phyloP scores from a whole-genome alignment of 2,113 vertebrate species.

The Pomatorhinus ruficollis region DNA sequence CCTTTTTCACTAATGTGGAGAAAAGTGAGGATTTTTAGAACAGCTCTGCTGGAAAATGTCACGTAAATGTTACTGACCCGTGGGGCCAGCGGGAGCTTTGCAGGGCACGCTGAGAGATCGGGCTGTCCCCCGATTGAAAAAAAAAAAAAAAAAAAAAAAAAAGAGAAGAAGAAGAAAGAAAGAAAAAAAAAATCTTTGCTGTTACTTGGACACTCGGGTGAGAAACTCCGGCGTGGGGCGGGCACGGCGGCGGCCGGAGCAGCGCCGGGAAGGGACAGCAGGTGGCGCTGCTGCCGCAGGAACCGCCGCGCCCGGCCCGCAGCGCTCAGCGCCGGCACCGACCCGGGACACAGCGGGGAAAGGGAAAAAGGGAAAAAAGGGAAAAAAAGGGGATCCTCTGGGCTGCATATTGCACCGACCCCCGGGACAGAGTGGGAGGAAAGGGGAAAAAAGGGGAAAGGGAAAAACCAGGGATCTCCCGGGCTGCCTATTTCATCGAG shows the following conservation, averaged over 20 bases:
- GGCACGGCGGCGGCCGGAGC: not conserved
- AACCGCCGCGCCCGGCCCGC: not conserved
- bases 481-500: not conserved
- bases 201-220: not conserved
- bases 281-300: conserved; percentile 55
- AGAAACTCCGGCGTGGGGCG: not conserved
- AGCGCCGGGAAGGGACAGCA: not conserved
- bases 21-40: not conserved
- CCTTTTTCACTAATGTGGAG: not conserved
- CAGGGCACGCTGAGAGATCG: not conserved
- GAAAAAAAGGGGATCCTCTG: too few species aligned
- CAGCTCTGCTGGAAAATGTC: not conserved
- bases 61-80: not conserved
- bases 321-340: not conserved
- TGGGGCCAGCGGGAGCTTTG: not conserved
- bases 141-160: too few species aligned
- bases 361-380: not conserved
- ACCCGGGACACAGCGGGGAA: not conserved
- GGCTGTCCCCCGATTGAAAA: not conserved
- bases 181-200: too few species aligned
- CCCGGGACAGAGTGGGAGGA: too few species aligned
- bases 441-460: too few species aligned
- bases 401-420: too few species aligned
- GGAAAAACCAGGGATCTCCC: not conserved
- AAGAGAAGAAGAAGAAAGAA: too few species aligned